Base-by-base conservation (phyloP, 2,797 vertebrate genomes). In the Varecia variegata region DNA sequence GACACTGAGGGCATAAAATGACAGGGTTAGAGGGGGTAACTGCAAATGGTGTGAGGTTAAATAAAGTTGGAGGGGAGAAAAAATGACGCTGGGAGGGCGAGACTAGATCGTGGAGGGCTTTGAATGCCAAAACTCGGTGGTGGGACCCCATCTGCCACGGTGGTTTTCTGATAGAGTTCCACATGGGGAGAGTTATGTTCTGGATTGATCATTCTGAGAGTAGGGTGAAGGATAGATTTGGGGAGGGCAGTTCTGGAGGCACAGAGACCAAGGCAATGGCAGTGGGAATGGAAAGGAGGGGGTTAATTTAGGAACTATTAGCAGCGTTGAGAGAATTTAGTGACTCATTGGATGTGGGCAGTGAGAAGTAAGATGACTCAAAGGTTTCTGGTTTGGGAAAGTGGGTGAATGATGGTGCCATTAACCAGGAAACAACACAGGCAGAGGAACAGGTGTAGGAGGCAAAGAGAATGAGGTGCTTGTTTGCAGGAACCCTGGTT, bases 321-420 rank as follows among this genome's bases (percentile, higher is more conserved):
- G 68, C 35, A 56, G 56, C 73, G 38, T 62, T 60, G 50, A 94
- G 58, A 93, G 87, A 89, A 68, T 80, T 77, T 87, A 38, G 80
- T 97, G 95, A 97, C 87, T 97, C 84, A 95, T 1, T 67, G 45
- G 65, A 76, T 56, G 35, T 86, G 70, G 93, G 88, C 68, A 86
- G 56, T 67, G 80, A 94, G 60, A 95, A 80, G 91, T 81, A 79
- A 47, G 70, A 81, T 95, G 95, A 96, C 73, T 97, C 87, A 96
- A 58, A 87, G 17, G 11, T 96, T 96, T 90, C 85, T 90, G 71
- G 30, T 74, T 92, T 96, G 76, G 70, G 73, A 87, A 87, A 40
- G 43, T 71, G 56, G 70, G 38, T 93, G 73, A 71, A 74, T 15
- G 73, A 67, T 62, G 73, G 52, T 71, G 76, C 47, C 82, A 70